Conservation (phyloP, 2,888 invertebrate genomes). For the Tachina lurida region DNA sequence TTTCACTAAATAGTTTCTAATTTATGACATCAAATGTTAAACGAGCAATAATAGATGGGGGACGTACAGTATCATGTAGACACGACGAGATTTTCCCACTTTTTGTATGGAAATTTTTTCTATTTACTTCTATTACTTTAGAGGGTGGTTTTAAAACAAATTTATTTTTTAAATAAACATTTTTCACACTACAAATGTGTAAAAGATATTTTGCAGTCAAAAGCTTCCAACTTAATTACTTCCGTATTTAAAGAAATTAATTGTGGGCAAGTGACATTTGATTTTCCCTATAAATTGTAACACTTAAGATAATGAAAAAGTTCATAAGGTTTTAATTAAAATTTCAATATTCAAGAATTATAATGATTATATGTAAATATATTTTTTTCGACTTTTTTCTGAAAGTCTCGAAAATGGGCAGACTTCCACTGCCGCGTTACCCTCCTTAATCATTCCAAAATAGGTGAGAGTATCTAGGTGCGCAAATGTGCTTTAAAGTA, state of each 20-base stretch:
- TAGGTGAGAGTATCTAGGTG: too few species aligned
- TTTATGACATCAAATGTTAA: slow-evolving; percentile 67
- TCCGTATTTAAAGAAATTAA: slow-evolving; percentile 18
- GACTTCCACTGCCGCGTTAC: too few species aligned
- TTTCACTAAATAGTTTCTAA: slow-evolving; percentile 80
- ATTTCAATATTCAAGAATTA: background rate
- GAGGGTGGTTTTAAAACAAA: slow-evolving; percentile 45
- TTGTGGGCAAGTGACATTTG: slow-evolving; percentile 41
- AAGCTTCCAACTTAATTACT: slow-evolving; percentile 50
- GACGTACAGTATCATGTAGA: slow-evolving; percentile 16
- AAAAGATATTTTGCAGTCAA: slow-evolving; percentile 15
- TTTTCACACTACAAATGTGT: slow-evolving; percentile 44
- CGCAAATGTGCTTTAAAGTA: too few species aligned
- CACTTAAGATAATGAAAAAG: slow-evolving; percentile 39
- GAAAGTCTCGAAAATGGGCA: too few species aligned
- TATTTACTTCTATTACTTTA: slow-evolving; percentile 15
- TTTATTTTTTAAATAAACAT: slow-evolving; percentile 17
- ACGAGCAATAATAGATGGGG: slow-evolving; percentile 13
- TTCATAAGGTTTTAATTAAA: background rate
- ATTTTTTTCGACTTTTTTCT: too few species aligned
- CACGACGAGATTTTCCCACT: slow-evolving; percentile 43
- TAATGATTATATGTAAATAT: too few species aligned
- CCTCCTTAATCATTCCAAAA: too few species aligned
- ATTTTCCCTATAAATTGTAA: slow-evolving; percentile 3
- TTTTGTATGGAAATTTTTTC: slow-evolving; percentile 33